Percentiles rank a stretch among this genome's conserved stretches.
phyloP scores from a whole-genome alignment of 2,113 vertebrate species.

The Ceyx melanurus region DNA sequence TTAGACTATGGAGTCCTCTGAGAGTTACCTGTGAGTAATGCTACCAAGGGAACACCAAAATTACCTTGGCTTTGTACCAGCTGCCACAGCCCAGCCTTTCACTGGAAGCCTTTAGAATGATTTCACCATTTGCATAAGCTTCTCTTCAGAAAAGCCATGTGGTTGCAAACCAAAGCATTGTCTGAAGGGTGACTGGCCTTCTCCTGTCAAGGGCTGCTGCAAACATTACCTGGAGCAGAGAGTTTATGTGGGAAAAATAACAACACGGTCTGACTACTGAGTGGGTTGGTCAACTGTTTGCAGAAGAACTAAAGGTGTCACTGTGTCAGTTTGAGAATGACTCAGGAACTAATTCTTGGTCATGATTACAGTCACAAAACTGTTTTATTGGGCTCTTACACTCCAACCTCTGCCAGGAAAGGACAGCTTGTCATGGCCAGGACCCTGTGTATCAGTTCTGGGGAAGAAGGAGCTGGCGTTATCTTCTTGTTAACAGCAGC shows the following conservation, averaged over 20 bases:
- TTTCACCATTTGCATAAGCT: neutral
- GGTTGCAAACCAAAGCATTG: neutral
- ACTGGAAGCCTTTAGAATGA: neutral
- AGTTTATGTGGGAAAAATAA: neutral
- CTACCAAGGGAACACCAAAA: neutral
- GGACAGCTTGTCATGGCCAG: neutral
- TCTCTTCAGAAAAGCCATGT: neutral
- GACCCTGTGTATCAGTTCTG: fast-evolving
- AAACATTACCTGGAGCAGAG: neutral
- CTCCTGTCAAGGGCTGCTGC: neutral
- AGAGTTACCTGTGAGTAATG: neutral
- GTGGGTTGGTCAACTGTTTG: neutral
- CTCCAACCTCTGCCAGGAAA: neutral
- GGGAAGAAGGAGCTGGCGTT: neutral
- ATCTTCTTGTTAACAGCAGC: fast-evolving
- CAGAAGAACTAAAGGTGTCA: neutral
- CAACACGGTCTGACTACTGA: fast-evolving
- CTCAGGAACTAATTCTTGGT: neutral
- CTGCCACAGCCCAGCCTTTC: neutral
- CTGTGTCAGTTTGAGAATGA: neutral
- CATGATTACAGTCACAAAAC: neutral
- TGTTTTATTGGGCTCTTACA: neutral
- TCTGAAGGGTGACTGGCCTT: neutral
- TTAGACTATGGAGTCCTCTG: neutral
- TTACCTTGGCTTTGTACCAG: neutral